Conservation (phyloP, 2,797 vertebrate genomes). For the Orientallactaga sibirica region DNA sequence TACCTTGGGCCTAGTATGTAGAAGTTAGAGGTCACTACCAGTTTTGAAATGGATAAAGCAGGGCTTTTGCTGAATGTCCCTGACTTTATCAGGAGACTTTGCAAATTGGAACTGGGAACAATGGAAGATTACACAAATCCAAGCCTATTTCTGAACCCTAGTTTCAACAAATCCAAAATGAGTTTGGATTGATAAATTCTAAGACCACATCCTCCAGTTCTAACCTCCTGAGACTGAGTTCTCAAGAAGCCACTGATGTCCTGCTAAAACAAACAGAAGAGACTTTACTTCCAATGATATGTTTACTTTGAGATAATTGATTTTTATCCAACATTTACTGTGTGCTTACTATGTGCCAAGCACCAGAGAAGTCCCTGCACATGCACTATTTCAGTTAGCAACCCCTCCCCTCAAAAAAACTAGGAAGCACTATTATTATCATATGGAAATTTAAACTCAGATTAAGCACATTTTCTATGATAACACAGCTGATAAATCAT, state of each 20-base stretch:
- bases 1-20: constrained; percentile 12
- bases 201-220: background rate
- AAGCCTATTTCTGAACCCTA: constrained; percentile 31
- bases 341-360: background rate
- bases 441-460: constrained; percentile 51
- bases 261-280: constrained; percentile 27
- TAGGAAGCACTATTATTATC: constrained; percentile 39
- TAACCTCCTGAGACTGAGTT: constrained; percentile 42
- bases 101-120: background rate
- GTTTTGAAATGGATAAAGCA: constrained; percentile 63
- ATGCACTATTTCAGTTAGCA: constrained; percentile 27
- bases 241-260: constrained; percentile 4
- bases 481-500: constrained; percentile 25
- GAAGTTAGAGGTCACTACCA: constrained; percentile 4
- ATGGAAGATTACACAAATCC: constrained; percentile 21
- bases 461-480: constrained; percentile 45
- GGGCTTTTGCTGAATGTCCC: background rate
- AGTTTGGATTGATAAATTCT: constrained; percentile 12
- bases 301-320: constrained; percentile 21
- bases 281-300: background rate
- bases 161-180: constrained; percentile 29
- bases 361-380: background rate
- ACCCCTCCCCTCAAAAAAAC: background rate
- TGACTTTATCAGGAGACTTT: constrained; percentile 26
- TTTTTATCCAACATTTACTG: constrained; percentile 44